These are phyloP conservation scores for Onychostoma macrolepis DNA, from an alignment of 2,113 vertebrate species.

Conservation along the genomic window DNA sequence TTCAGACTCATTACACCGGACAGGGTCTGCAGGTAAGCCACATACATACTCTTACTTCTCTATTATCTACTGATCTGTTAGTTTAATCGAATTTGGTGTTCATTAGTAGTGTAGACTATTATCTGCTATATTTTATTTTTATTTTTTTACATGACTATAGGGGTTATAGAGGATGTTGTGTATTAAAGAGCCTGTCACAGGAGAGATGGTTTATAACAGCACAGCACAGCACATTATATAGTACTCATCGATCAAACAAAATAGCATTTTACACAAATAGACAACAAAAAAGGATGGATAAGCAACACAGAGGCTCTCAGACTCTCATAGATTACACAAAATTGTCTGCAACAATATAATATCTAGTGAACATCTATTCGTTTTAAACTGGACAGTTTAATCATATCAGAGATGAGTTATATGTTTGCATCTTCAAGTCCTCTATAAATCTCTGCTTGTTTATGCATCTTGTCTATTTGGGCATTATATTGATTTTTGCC, in stretches of 20 bases:
- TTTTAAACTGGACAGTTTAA: slow-evolving; percentile 4
- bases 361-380: not conserved
- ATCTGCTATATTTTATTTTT: too few species aligned
- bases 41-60: slow-evolving; percentile 39
- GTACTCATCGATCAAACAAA: not conserved
- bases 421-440: not conserved
- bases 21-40: slow-evolving; percentile 67
- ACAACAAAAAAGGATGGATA: not conserved
- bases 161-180: not conserved
- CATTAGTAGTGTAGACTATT: not conserved
- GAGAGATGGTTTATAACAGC: not conserved
- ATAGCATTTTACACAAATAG: not conserved
- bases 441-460: slow-evolving; percentile 21
- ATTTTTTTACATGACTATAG: not conserved
- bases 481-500: slow-evolving; percentile 3
- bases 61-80: not conserved
- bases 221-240: not conserved
- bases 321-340: not conserved
- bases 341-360: not conserved
- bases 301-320: not conserved
- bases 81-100: not conserved
- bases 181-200: not conserved
- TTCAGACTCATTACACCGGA: slow-evolving; percentile 57
- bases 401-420: not conserved
- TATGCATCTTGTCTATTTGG: not conserved